phyloP scores from a whole-genome alignment of 2,797 vertebrate species.

The Danio aesculapii region DNA sequence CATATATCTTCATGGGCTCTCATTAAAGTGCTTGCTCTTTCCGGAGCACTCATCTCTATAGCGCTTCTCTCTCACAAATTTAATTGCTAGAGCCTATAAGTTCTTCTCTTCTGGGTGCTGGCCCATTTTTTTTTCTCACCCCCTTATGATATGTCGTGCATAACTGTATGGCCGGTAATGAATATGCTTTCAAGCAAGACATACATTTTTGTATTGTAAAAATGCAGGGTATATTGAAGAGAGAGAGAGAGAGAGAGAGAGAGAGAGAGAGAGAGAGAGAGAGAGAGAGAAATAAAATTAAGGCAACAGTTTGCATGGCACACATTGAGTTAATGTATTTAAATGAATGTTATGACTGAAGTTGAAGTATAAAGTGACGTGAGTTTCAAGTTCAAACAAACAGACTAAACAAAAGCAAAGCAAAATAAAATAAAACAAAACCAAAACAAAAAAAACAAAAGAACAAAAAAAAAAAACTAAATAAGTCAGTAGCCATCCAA shows the following conservation, averaged over 20 bases:
- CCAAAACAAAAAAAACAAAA: neutral
- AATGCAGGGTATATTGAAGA: neutral
- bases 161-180: constrained; percentile 9
- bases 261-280: neutral
- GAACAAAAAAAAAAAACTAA: neutral
- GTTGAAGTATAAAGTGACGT: neutral
- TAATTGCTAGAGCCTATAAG: constrained; percentile 36
- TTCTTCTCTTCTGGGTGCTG: constrained; percentile 24
- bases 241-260: neutral
- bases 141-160: constrained; percentile 4
- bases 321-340: neutral
- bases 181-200: neutral
- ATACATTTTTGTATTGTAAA: neutral
- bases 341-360: neutral
- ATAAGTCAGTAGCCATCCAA: no score
- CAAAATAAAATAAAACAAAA: neutral
- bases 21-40: constrained; percentile 40
- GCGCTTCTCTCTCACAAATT: constrained; percentile 1
- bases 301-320: neutral
- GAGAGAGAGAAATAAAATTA: neutral
- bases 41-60: constrained; percentile 24
- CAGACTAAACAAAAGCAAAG: neutral
- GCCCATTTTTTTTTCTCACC: neutral
- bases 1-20: constrained; percentile 43
- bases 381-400: neutral